Evolutionary conservation across 1,140 invertebrate genomes (phyloP), one percentile per base, ranked within the genome.

Genomic region (Archivesica marissinica): DNA sequence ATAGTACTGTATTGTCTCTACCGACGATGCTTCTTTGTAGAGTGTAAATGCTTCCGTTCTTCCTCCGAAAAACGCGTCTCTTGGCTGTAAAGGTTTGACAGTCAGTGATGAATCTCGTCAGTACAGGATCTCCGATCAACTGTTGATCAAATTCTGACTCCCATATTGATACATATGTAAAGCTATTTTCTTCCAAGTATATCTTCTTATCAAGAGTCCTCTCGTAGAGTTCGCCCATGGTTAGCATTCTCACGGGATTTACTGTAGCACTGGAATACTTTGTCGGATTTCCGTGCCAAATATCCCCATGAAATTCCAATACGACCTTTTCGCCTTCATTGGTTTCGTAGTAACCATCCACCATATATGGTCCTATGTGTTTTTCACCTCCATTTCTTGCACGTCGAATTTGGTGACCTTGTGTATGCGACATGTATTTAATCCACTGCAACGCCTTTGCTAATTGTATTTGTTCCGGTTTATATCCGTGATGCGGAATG

Each of bases 261-360:
- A 50, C 28, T 7, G 30, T 64, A 0, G n/a, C 2, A 41, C 50
- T 56, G 0, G 68, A n/a, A n/a, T 75, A 87, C 30, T 25, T 54
- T 20, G 2, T 38, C 0, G 9, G 44, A 13, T 54, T 72, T 0
- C 89, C 88, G 72, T 89, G 89, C 54, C 80, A 89, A 13, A 84
- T 39, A 50, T 81, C 85, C 20, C 88, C 86, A 35, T 86, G 44
- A 64, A 87, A 89, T 70, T 89, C 85, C 50, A 68, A 76, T 6
- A 75, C 47, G n/a, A 64, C 52, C 17, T 86, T 87, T 28, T 52
- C 50, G 2, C 39, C 77, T 23, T 61, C 52, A 4, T 76, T 20
- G 23, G 50, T 77, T 77, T 74, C 52, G 50, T 59, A 35, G 17
- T 75, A 86, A 17, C 70, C 70, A 56, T 86, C 68, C n/a, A 82